Percentiles rank a stretch among this genome's conserved stretches.
phyloP scores from a whole-genome alignment of 2,113 vertebrate genomes.

The Monopterus albus region DNA sequence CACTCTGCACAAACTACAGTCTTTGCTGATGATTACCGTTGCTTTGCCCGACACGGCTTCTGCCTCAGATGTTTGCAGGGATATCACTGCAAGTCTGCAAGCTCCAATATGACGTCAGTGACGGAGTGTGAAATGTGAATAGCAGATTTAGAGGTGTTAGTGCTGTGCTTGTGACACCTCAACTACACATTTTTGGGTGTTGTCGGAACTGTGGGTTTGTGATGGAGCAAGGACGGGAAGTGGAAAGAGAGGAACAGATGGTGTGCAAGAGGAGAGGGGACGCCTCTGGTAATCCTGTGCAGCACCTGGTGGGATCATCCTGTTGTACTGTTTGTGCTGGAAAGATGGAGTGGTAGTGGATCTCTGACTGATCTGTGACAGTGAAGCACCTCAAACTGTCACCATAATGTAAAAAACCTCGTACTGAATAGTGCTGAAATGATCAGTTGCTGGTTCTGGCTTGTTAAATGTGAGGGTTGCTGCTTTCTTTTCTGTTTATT shows the following conservation, averaged over 20 bases:
- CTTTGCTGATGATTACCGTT: no score
- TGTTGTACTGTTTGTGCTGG: conserved; percentile 24
- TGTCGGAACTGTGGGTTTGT: conserved; percentile 24
- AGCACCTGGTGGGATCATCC: conserved; percentile 47
- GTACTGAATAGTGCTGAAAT: no score
- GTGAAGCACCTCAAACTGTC: neutral
- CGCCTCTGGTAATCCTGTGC: conserved; percentile 46
- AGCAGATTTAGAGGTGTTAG: neutral
- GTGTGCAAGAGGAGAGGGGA: conserved; percentile 48
- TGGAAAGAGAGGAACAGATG: conserved; percentile 55
- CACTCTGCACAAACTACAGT: neutral
- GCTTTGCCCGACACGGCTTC: no score
- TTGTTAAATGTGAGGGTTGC: no score
- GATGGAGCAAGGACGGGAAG: conserved; percentile 26
- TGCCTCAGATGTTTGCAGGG: neutral
- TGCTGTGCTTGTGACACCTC: neutral
- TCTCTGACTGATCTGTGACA: neutral
- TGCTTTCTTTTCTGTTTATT: no score
- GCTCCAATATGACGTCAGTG: neutral
- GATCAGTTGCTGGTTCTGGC: no score
- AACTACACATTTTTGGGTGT: conserved; percentile 7
- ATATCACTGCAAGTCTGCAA: neutral
- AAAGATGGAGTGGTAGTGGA: neutral
- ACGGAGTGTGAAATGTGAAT: neutral
- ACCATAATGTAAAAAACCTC: no score